Conservation (phyloP, 2,888 invertebrate species). For the Lithophane leautieri region DNA sequence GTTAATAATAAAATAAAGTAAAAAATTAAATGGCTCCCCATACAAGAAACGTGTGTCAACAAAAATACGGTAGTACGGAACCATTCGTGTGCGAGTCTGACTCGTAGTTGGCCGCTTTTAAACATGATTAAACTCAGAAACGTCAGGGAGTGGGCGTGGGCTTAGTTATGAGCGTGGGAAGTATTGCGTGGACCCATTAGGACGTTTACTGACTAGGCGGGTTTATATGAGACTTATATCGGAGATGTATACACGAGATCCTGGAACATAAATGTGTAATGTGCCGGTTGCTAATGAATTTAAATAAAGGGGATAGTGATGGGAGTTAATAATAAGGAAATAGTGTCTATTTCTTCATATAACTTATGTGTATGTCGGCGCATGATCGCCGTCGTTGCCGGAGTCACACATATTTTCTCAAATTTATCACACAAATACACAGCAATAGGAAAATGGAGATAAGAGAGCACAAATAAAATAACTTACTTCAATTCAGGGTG, state of each 20-base stretch:
- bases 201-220: background rate
- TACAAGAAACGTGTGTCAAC: background rate
- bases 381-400: no score
- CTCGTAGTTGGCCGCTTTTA: background rate
- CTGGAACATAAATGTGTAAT: background rate
- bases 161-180: slow-evolving; percentile 20
- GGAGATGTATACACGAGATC: background rate
- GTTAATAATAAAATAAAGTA: no score
- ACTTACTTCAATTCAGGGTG: no score
- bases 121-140: slow-evolving; percentile 22
- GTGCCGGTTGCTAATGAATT: background rate
- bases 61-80: background rate
- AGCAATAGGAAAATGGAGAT: no score
- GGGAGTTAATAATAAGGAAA: no score
- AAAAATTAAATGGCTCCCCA: background rate
- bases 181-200: background rate
- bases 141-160: slow-evolving; percentile 30
- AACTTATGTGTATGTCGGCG: no score
- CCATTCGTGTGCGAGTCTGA: background rate
- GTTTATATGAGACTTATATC: background rate
- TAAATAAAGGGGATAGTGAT: background rate
- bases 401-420: no score
- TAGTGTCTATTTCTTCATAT: background rate
- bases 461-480: no score
- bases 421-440: no score